A percentile compares a stretch with the other conserved stretches of the same genome.
Evolutionary conservation across 2,797 vertebrate genomes (phyloP).

Genomic region (Syndactyla subalaris): DNA sequence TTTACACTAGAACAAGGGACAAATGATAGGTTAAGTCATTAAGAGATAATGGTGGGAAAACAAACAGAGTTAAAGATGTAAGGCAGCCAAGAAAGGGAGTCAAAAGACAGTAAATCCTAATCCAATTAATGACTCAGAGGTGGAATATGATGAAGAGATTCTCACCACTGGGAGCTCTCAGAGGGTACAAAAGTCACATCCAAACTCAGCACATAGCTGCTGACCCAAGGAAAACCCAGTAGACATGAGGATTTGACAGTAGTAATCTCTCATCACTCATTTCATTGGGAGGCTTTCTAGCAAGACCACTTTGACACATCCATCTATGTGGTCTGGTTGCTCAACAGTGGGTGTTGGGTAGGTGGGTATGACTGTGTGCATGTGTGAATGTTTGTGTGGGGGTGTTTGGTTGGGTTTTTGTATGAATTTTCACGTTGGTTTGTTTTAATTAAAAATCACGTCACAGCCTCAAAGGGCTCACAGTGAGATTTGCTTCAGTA

Average conservation of each 20-base stretch:
- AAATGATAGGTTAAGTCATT: neutral
- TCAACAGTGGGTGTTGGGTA: neutral
- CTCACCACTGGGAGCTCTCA: neutral
- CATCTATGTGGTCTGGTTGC: neutral
- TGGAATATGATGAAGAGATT: neutral
- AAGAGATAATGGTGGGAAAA: neutral
- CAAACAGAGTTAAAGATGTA: neutral
- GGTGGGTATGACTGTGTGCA: fast-evolving
- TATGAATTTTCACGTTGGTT: neutral
- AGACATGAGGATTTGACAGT: neutral
- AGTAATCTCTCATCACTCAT: neutral
- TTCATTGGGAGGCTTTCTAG: neutral
- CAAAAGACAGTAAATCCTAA: neutral
- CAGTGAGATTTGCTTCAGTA: fast-evolving
- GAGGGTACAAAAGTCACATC: neutral
- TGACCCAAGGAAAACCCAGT: neutral
- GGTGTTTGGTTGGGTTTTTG: neutral
- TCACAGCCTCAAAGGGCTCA: neutral
- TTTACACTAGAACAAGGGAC: neutral
- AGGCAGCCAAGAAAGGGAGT: neutral
- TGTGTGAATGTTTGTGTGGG: neutral
- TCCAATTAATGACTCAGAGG: neutral
- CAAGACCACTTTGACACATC: neutral
- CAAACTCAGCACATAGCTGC: neutral
- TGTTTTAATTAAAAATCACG: neutral